Conservation (phyloP, 2,888 invertebrate species). For the Pristionchus japonicus region DNA sequence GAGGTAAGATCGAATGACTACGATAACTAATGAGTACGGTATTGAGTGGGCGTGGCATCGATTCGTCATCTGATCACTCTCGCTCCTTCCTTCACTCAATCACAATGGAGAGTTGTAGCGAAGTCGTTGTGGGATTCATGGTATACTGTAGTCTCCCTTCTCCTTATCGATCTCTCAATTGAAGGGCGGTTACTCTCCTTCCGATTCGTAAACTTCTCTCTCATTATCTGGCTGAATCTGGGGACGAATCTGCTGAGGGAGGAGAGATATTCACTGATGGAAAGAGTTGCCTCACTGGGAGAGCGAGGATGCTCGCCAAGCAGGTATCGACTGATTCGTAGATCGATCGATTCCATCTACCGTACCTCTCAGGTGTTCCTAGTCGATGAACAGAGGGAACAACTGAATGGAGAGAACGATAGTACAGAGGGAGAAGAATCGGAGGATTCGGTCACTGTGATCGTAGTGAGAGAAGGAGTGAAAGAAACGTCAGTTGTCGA, state of each 20-base stretch:
- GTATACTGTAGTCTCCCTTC: constrained; percentile 26
- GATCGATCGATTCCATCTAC: neutral
- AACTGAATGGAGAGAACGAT: constrained; percentile 21
- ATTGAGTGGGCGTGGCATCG: constrained; percentile 51
- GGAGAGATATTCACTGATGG: constrained; percentile 56
- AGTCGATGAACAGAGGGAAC: constrained; percentile 38
- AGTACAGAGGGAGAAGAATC: neutral
- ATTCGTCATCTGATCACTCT: constrained; percentile 50
- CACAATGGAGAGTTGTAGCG: constrained; percentile 53
- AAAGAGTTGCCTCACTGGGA: constrained; percentile 25
- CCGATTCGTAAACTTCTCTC: constrained; percentile 89
- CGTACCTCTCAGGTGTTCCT: constrained; percentile 38
- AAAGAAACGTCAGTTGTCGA: constrained; percentile 27
- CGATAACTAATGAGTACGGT: neutral
- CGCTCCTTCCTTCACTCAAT: constrained; percentile 37
- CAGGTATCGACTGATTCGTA: constrained; percentile 47
- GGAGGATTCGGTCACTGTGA: constrained; percentile 22
- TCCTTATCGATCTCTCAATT: neutral
- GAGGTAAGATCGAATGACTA: constrained; percentile 39
- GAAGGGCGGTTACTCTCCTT: constrained; percentile 84
- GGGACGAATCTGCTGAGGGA: constrained; percentile 85
- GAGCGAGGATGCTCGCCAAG: constrained; percentile 38
- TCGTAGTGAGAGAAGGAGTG: constrained; percentile 8
- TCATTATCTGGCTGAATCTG: constrained; percentile 91
- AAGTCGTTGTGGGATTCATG: constrained; percentile 54